phyloP scores from a whole-genome alignment of 2,888 invertebrate species.

The Parelbella ahira region DNA sequence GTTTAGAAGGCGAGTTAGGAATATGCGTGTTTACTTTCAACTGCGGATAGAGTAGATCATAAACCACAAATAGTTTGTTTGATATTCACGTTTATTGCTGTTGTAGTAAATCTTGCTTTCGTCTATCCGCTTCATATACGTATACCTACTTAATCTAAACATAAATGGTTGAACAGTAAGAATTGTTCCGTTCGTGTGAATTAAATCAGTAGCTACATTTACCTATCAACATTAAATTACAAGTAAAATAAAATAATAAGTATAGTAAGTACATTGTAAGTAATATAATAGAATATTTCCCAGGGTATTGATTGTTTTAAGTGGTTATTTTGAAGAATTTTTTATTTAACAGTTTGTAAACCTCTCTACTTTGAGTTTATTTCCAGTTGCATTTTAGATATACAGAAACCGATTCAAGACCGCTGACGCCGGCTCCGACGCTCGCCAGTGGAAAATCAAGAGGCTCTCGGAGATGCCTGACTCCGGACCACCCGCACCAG shows the following conservation, averaged over 20 bases:
- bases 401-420: constrained; percentile 91
- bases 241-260: no score
- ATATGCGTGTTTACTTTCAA: constrained; percentile 3
- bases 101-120: constrained; percentile 1
- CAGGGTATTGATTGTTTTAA: no score
- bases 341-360: no score
- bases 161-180: no score
- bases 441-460: constrained; percentile 86
- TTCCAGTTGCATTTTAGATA: no score
- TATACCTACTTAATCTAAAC: neutral
- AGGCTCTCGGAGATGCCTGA: constrained; percentile 85
- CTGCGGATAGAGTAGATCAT: constrained; percentile 8
- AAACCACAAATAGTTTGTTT: constrained; percentile 19
- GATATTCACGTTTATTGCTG: constrained; percentile 7
- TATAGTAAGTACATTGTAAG: no score
- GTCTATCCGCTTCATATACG: neutral
- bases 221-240: no score
- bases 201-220: no score
- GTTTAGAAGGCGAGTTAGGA: constrained; percentile 77
- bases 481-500: constrained; percentile 84
- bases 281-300: no score
- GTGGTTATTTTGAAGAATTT: no score
- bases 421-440: constrained; percentile 89
- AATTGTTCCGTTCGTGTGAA: no score
- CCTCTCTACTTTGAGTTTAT: no score